These are phyloP conservation scores for Sorex fumeus DNA, from an alignment of 2,113 vertebrate species.

Conservation along the genomic window DNA sequence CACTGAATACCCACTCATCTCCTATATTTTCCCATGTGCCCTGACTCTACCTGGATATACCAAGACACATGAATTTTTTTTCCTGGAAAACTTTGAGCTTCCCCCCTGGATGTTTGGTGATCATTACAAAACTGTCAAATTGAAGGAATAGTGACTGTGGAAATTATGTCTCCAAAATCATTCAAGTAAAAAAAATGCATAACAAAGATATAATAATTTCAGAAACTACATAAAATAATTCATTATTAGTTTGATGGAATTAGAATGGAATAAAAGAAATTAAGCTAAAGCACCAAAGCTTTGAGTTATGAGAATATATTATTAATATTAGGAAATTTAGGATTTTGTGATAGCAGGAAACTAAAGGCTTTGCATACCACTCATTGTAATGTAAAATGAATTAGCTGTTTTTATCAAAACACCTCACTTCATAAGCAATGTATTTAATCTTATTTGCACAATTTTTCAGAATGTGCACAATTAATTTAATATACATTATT, in stretches of 20 bases:
- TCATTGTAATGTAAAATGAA: constrained; percentile 78
- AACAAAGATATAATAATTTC: constrained; percentile 65
- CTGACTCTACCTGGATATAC: background rate
- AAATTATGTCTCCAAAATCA: background rate
- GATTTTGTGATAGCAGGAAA: constrained; percentile 68
- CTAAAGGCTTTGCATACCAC: constrained; percentile 67
- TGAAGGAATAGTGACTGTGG: background rate
- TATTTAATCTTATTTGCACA: constrained; percentile 85
- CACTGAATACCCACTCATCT: background rate
- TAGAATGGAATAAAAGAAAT: constrained; percentile 17
- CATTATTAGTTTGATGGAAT: constrained; percentile 49
- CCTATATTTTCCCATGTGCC: background rate
- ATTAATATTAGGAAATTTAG: constrained; percentile 73
- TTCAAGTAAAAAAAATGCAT: constrained; percentile 37
- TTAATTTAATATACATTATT: constrained; percentile 86
- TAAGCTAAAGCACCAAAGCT: constrained; percentile 35
- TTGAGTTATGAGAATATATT: constrained; percentile 55
- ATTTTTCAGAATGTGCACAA: constrained; percentile 83
- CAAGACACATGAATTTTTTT: background rate
- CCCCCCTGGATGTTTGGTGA: background rate
- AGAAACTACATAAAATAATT: background rate
- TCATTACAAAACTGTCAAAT: background rate
- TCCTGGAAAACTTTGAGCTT: background rate
- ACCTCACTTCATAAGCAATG: constrained; percentile 83
- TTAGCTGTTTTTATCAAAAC: constrained; percentile 86